These are phyloP conservation scores for Acrossocheilus fasciatus DNA, from an alignment of 2,797 vertebrate species.

Conservation along the genomic window DNA sequence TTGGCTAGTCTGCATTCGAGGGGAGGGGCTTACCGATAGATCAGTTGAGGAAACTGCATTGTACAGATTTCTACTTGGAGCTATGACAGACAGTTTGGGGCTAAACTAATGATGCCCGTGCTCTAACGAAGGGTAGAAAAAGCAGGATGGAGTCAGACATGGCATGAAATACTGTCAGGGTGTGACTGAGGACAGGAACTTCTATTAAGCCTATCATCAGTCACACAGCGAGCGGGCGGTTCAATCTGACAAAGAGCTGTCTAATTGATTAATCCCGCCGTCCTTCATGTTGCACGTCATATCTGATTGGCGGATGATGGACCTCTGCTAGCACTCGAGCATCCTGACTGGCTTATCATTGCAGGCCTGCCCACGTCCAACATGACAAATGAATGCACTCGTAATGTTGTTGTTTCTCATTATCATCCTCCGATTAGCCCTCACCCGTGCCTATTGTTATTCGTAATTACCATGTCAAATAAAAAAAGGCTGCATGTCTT, in stretches of 20 bases:
- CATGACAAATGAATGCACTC: slow-evolving; percentile 34
- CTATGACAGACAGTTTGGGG: slow-evolving; percentile 43
- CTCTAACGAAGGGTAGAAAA: slow-evolving; percentile 41
- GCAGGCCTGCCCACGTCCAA: slow-evolving; percentile 18
- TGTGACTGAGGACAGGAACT: slow-evolving; percentile 50
- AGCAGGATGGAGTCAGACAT: slow-evolving; percentile 28
- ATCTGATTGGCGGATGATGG: slow-evolving; percentile 45
- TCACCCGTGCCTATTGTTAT: slow-evolving; percentile 32
- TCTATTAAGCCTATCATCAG: slow-evolving; percentile 53
- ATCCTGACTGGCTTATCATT: slow-evolving; percentile 29
- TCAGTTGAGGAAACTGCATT: neutral
- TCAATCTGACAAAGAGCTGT: slow-evolving; percentile 44
- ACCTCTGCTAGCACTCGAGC: neutral
- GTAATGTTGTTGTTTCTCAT: slow-evolving; percentile 37
- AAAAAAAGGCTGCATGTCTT: slow-evolving; percentile 28
- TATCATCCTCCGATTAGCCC: slow-evolving; percentile 42
- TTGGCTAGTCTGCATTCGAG: too few relatives aligned
- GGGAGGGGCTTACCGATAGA: too few relatives aligned
- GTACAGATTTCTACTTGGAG: slow-evolving; percentile 27
- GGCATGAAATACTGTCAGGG: slow-evolving; percentile 18
- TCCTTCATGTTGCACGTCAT: slow-evolving; percentile 29
- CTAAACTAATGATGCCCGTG: slow-evolving; percentile 52
- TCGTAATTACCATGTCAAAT: slow-evolving; percentile 41
- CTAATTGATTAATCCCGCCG: slow-evolving; percentile 46
- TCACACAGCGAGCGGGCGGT: slow-evolving; percentile 50